Base-by-base conservation (phyloP, 2,113 vertebrate species). In the Struthidea cinerea region DNA sequence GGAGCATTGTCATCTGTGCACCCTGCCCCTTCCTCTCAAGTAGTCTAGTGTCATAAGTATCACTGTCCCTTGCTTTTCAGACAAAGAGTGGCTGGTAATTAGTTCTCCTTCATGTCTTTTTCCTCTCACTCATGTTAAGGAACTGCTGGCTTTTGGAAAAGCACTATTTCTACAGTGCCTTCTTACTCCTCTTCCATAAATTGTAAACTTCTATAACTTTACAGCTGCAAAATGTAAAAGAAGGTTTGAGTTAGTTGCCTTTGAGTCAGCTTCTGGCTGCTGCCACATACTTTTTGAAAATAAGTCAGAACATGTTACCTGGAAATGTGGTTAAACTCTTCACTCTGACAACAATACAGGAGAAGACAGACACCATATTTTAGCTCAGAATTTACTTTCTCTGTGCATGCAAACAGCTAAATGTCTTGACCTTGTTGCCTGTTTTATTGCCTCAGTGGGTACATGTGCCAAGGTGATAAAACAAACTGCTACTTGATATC, bases 401-500 rank as follows among this genome's bases (percentile, higher is more conserved):
- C 65, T 61, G 26, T 91, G 61, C 89, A 42, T 93, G 21, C 83
- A 90, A 89, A 68, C 57, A 81, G 64, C 65, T 94, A 75, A 92
- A 82, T 90, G 46, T 93, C 74, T 88, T 87, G 68, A 95, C 91
- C 80, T 92, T 61, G 67, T 96, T 89, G 67, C 53, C 84, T 84
- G 7, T 65, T 92, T 85, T 84, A 91, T 86, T 96, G 52, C 53
- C 93, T 97, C 64, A 74, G 20, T 84, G 46, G 22, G 55, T 82
- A 60, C 74, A 16, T 71, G 60, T 93, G 82, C 61, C 84, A 94
- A 92, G 68, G 89, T 96, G 90, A 92, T 92, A 92, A 97, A 96
- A 86, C 79, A 95, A 94, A 87, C 94, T 97, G 94, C 76, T 93
- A 86, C 88, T 88, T 93, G 87, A 65, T 93, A 89, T 91, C 85